These are phyloP conservation scores for Podarcis cretensis DNA, from an alignment of 2,113 vertebrate genomes.

Conservation along the genomic window DNA sequence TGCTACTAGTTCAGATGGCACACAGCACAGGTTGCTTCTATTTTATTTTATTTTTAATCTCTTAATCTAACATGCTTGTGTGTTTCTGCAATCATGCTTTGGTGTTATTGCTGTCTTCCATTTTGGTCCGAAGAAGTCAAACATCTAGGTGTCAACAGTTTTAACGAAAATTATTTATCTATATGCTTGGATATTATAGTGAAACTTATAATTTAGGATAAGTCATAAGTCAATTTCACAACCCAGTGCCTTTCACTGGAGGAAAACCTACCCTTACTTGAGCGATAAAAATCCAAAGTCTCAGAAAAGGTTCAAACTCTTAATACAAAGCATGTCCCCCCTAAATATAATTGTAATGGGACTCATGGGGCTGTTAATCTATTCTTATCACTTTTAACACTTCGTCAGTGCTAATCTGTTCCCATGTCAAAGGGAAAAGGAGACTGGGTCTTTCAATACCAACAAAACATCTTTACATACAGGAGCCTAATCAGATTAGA, in stretches of 20 bases:
- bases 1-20: constrained; percentile 46
- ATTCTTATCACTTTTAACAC: constrained; percentile 75
- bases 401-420: constrained; percentile 81
- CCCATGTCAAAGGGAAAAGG: constrained; percentile 73
- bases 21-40: constrained; percentile 63
- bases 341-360: constrained; percentile 76
- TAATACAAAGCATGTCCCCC: constrained; percentile 61
- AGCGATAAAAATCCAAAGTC: constrained; percentile 63
- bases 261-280: constrained; percentile 60
- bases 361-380: constrained; percentile 72
- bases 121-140: constrained; percentile 68
- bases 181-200: constrained; percentile 72
- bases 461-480: constrained; percentile 72
- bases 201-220: constrained; percentile 70
- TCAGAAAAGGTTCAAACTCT: constrained; percentile 59
- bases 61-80: not conserved
- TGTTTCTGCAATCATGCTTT: constrained; percentile 13
- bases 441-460: constrained; percentile 68
- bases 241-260: constrained; percentile 69
- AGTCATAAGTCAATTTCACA: constrained; percentile 73
- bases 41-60: constrained; percentile 35
- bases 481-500: constrained; percentile 74
- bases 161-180: constrained; percentile 70
- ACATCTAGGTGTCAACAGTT: constrained; percentile 74
- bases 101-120: constrained; percentile 65